These are phyloP conservation scores for Temnothorax unifasciatus DNA, from an alignment of 2,888 invertebrate species.

Conservation along the genomic window DNA sequence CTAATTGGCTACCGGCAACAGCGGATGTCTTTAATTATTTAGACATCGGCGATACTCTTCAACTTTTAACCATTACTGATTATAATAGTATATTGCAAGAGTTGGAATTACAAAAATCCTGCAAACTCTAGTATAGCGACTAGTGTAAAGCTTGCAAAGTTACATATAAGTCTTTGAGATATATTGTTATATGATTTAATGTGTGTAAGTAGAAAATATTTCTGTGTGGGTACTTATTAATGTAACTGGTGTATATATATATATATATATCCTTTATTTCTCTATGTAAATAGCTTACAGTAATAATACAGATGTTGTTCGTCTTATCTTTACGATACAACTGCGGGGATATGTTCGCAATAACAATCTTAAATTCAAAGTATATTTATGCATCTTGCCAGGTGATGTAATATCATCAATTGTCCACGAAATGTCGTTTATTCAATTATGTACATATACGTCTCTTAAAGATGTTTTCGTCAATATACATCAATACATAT, in stretches of 20 bases:
- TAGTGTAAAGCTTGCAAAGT: background rate
- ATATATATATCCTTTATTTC: slow-evolving; percentile 34
- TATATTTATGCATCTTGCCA: background rate
- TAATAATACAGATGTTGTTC: slow-evolving; percentile 20
- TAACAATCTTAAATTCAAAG: slow-evolving; percentile 18
- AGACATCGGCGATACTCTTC: slow-evolving; percentile 73
- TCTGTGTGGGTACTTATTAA: background rate
- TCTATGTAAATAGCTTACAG: slow-evolving; percentile 36
- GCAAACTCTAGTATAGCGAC: background rate
- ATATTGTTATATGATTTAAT: background rate
- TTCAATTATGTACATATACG: slow-evolving; percentile 31
- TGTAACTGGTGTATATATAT: background rate
- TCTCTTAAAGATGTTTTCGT: background rate
- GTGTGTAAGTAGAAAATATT: background rate
- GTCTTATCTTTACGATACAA: background rate
- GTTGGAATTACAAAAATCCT: background rate
- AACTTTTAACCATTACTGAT: slow-evolving; percentile 13
- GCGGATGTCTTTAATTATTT: slow-evolving; percentile 69
- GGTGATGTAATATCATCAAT: background rate
- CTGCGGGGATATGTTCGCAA: background rate
- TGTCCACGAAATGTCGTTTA: background rate
- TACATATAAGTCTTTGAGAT: background rate
- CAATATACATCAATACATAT: background rate
- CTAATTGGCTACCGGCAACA: slow-evolving; percentile 73
- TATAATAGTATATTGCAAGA: background rate